Conservation (phyloP, 1,140 invertebrate species). For the Lethrus apterus region DNA sequence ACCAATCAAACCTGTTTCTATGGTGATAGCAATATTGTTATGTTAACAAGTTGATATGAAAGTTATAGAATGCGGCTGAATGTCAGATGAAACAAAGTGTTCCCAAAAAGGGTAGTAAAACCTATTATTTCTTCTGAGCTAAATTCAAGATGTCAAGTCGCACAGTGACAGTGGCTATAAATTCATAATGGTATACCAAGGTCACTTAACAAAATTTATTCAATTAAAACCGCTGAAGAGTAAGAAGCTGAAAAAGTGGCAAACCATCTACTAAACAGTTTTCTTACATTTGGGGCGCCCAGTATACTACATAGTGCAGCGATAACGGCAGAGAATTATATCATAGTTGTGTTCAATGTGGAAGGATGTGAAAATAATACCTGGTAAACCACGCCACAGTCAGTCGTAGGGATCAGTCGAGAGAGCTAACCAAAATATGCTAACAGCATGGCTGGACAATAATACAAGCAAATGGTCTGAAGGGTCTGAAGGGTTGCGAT, state of each 20-base stretch:
- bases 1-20: too few species aligned
- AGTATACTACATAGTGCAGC: slow-evolving; percentile 37
- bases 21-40: too few species aligned
- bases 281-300: too few species aligned
- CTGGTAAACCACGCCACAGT: slow-evolving; percentile 35
- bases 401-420: slow-evolving; percentile 29
- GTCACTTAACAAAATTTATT: slow-evolving; percentile 45
- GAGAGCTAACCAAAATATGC: slow-evolving; percentile 37
- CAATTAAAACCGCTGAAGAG: slow-evolving; percentile 28
- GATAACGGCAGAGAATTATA: slow-evolving; percentile 38
- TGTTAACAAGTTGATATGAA: too few species aligned
- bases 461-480: slow-evolving; percentile 30
- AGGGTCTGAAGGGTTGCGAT: slow-evolving; percentile 33
- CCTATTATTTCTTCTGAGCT: slow-evolving; percentile 34
- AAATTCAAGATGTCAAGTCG: slow-evolving; percentile 41
- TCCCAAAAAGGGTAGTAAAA: slow-evolving; percentile 30
- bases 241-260: slow-evolving; percentile 30
- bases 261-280: slow-evolving; percentile 20
- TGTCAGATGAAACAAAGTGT: slow-evolving; percentile 24
- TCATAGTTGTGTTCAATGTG: slow-evolving; percentile 34
- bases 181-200: too few species aligned
- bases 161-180: too few species aligned
- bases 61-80: too few species aligned
- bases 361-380: slow-evolving; percentile 38
- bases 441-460: slow-evolving; percentile 37